These are phyloP conservation scores for Microcaecilia unicolor DNA, from an alignment of 2,797 vertebrate species.

Conservation along the genomic window DNA sequence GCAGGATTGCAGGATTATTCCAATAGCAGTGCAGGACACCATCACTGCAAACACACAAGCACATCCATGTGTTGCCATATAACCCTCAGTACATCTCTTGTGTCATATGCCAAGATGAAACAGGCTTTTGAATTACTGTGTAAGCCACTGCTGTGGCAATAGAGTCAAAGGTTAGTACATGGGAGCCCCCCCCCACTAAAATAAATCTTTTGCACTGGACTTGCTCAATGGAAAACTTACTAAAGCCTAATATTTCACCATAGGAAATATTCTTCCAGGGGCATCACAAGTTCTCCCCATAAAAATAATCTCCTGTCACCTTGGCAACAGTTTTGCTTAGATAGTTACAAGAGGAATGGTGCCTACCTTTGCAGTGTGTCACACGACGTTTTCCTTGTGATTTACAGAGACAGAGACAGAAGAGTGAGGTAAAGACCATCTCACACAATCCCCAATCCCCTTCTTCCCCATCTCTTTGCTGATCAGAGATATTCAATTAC, in stretches of 20 bases:
- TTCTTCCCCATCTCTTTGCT: background rate
- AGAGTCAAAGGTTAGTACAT: too few species aligned
- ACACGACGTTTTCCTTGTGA: constrained; percentile 93
- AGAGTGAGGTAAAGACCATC: constrained; percentile 77
- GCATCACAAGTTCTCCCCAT: background rate
- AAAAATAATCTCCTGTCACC: constrained; percentile 15
- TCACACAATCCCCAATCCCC: too few species aligned
- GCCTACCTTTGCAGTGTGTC: constrained; percentile 99
- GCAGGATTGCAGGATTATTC: too few species aligned
- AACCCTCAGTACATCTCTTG: constrained; percentile 44
- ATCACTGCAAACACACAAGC: constrained; percentile 39
- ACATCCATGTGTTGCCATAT: constrained; percentile 28
- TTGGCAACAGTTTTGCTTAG: constrained; percentile 43
- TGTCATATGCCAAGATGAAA: constrained; percentile 6
- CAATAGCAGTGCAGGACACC: constrained; percentile 35
- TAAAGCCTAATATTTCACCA: too few species aligned
- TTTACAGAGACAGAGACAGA: constrained; percentile 95
- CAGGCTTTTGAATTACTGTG: constrained; percentile 14
- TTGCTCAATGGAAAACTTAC: too few species aligned
- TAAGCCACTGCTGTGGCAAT: too few species aligned
- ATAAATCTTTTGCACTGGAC: too few species aligned
- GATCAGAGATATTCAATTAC: constrained; percentile 1
- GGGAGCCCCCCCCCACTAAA: too few species aligned
- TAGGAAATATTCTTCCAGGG: background rate
- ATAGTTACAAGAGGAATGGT: constrained; percentile 59